Evolutionary conservation across 2,797 vertebrate species (phyloP).

Genomic region (Pteropus rufus): DNA sequence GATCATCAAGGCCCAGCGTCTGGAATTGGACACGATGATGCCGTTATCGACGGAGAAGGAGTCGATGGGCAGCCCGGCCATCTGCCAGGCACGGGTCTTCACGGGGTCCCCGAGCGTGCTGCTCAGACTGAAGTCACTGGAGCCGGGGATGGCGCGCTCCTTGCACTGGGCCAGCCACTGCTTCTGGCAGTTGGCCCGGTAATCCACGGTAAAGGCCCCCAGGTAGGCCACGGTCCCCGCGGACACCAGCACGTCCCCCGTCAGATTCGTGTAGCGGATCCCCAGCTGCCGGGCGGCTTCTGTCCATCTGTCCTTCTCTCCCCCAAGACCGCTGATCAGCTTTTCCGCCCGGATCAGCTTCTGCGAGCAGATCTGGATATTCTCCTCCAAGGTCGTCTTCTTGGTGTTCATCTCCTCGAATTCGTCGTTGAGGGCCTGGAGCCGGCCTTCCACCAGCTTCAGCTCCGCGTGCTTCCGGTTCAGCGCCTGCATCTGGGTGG

Average conservation of each 20-base stretch:
- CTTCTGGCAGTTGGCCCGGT: constrained; percentile 86
- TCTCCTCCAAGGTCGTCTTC: constrained; percentile 88
- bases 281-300: constrained; percentile 88
- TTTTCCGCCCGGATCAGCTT: constrained; percentile 92
- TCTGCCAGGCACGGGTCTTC: constrained; percentile 92
- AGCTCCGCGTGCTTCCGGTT: constrained; percentile 89
- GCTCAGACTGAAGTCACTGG: constrained; percentile 90
- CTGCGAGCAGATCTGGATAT: constrained; percentile 92
- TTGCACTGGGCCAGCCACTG: constrained; percentile 89
- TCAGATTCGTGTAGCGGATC: constrained; percentile 88
- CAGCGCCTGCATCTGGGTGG: constrained; percentile 87
- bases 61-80: constrained; percentile 93
- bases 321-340: constrained; percentile 93
- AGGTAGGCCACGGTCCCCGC: constrained; percentile 93
- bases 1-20: constrained; percentile 95
- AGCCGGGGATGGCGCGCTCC: constrained; percentile 88
- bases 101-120: constrained; percentile 91
- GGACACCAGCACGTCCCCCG: constrained; percentile 93
- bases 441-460: constrained; percentile 88
- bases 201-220: constrained; percentile 94
- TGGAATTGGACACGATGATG: constrained; percentile 94
- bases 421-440: constrained; percentile 88
- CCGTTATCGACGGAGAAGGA: constrained; percentile 95
- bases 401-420: constrained; percentile 88
- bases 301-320: constrained; percentile 95